phyloP scores from a whole-genome alignment of 2,113 vertebrate genomes.

The Camelus bactrianus region DNA sequence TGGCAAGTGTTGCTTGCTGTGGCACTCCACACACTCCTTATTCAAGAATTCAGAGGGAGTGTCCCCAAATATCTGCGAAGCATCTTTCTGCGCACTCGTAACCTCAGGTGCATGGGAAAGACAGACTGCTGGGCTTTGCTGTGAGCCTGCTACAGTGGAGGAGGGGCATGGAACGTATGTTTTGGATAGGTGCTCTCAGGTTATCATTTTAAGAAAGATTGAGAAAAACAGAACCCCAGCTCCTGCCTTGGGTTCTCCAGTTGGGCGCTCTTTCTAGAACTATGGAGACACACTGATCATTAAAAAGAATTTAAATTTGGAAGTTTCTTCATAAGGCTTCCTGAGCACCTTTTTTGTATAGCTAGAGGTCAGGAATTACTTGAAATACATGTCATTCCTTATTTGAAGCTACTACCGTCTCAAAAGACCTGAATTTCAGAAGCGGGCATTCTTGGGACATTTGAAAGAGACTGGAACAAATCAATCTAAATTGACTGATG shows the following conservation, averaged over 20 bases:
- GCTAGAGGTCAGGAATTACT: background rate
- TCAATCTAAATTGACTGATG: background rate
- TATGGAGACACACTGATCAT: background rate
- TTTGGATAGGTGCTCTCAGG: background rate
- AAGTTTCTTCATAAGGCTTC: background rate
- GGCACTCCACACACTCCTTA: background rate
- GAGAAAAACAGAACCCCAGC: background rate
- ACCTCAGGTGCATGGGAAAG: background rate
- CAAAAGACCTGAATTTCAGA: conserved; percentile 24
- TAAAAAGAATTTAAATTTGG: background rate
- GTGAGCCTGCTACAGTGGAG: background rate
- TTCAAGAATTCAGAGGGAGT: conserved; percentile 72
- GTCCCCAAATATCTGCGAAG: conserved; percentile 49
- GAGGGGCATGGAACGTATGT: background rate
- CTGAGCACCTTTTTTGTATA: background rate
- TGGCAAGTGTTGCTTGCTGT: conserved; percentile 17
- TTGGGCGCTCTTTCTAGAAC: background rate
- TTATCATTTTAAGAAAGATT: background rate
- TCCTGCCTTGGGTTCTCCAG: background rate
- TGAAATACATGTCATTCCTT: background rate
- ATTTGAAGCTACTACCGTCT: background rate
- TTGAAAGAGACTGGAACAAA: conserved; percentile 3
- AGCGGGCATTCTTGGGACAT: background rate
- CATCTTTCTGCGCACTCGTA: background rate
- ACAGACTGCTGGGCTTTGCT: background rate